Base-by-base conservation (phyloP, 2,797 vertebrate genomes). In the Sebastes melanostomus region DNA sequence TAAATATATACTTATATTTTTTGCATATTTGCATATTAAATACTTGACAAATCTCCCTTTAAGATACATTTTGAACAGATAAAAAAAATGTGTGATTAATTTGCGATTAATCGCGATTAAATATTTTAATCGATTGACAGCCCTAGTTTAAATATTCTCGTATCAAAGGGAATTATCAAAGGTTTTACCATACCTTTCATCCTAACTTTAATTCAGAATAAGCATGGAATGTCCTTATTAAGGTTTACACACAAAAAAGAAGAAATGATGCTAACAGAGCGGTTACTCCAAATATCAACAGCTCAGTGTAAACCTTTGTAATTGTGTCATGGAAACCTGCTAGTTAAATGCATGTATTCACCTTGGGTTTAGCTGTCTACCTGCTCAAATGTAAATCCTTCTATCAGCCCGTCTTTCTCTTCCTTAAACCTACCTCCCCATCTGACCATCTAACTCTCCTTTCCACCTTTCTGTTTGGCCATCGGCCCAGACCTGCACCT, bases 401-500 rank as follows among this genome's bases (percentile, higher is more conserved):
- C 34, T 5, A 72, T 61, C 63, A 20, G 42, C 66, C 72, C 10
- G 13, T 38, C 61, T 55, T 11, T 32, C 76, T 38, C 58, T 60
- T 8, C 16, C 66, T 63, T 32, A 24, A 14, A 16, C 34, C 27
- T 52, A 63, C 75, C 24, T 25, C 24, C 24, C 36, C 11, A 42
- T 67, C 58, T 29, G 9, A 68, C 86, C 82, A 66, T 79, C 77
- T n/a, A 46, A 63, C 78, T 82, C 85, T 80, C 80, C 66, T 78
- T 59, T 89, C 91, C 89, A 93, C 88, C 89, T 91, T 85, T 86
- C 78, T 86, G 84, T 75, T 85, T 93, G 93, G 93, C 93, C 88
- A 83, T 86, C 69, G 71, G 92, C 94, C 93, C 92, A 90, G 89
- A 88, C 89, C 85, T 87, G 88, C 92, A 93, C 92, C 95, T 95